Conservation (phyloP, 2,797 vertebrate species). For the Catostomus latipinnis region DNA sequence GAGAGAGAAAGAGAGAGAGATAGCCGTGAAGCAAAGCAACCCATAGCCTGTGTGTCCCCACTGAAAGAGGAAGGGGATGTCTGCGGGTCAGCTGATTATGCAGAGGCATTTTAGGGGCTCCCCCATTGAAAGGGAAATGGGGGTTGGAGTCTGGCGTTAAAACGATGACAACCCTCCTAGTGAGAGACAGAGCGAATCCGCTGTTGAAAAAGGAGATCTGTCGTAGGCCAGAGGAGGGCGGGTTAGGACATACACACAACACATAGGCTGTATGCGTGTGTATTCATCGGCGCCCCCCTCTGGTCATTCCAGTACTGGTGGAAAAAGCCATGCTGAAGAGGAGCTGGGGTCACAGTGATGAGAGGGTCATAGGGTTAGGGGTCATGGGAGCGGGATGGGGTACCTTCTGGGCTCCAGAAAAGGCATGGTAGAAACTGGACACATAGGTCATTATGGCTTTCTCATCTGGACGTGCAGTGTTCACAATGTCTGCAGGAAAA, state of each 20-base stretch:
- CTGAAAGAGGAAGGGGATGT: slow-evolving; percentile 37
- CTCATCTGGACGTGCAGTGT: slow-evolving; percentile 94
- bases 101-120: slow-evolving; percentile 35
- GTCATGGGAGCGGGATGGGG: slow-evolving; percentile 46
- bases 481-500: slow-evolving; percentile 92
- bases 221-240: slow-evolving; percentile 18
- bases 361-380: slow-evolving; percentile 7
- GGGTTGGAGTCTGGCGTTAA: slow-evolving; percentile 21
- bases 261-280: slow-evolving; percentile 14
- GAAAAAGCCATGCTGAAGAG: slow-evolving; percentile 74
- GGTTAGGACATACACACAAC: slow-evolving; percentile 12
- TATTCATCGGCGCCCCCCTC: slow-evolving; percentile 39
- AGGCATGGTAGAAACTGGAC: slow-evolving; percentile 98
- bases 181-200: slow-evolving; percentile 36
- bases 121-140: slow-evolving; percentile 38
- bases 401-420: slow-evolving; percentile 89
- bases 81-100: slow-evolving; percentile 33
- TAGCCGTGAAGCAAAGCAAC: slow-evolving; percentile 75
- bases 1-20: slow-evolving; percentile 58
- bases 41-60: slow-evolving; percentile 61
- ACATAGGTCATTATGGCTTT: slow-evolving; percentile 99
- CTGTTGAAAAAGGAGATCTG: slow-evolving; percentile 24
- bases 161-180: slow-evolving; percentile 49
- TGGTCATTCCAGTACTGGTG: slow-evolving; percentile 59
- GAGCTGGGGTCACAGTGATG: slow-evolving; percentile 57